phyloP scores from a whole-genome alignment of 2,113 vertebrate genomes.

The Eulacestoma nigropectus region DNA sequence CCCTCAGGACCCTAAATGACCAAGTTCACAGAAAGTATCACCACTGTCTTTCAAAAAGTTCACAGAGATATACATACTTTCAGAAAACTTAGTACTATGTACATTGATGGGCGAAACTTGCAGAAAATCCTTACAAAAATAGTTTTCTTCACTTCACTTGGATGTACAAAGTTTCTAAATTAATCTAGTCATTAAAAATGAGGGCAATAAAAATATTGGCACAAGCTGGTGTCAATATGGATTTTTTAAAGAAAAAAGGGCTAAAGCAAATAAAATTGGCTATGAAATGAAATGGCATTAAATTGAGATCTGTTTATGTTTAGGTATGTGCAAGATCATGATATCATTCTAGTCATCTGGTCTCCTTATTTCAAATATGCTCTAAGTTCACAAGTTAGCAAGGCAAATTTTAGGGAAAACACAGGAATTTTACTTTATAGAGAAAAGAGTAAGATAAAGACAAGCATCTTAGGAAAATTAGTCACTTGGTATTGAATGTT shows the following conservation, averaged over 20 bases:
- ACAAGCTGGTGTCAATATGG: background rate
- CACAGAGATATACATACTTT: background rate
- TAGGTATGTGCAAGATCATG: background rate
- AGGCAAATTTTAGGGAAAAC: background rate
- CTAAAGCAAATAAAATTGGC: background rate
- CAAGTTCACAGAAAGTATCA: background rate
- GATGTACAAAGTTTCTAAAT: background rate
- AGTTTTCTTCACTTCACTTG: background rate
- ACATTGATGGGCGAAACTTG: background rate
- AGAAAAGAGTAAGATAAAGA: background rate
- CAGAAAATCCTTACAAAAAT: background rate
- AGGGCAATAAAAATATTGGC: background rate
- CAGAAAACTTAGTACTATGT: background rate
- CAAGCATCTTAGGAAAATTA: background rate
- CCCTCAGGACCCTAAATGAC: background rate
- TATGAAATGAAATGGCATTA: background rate
- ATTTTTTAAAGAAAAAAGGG: background rate
- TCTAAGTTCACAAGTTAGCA: background rate
- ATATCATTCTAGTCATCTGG: background rate
- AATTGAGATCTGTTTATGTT: background rate
- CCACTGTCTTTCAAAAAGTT: background rate
- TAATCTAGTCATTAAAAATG: background rate
- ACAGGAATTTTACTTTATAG: background rate
- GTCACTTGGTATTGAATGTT: background rate
- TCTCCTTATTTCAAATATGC: background rate